Conservation (phyloP, 2,888 invertebrate species). For the Caenorhabditis sp. region DNA sequence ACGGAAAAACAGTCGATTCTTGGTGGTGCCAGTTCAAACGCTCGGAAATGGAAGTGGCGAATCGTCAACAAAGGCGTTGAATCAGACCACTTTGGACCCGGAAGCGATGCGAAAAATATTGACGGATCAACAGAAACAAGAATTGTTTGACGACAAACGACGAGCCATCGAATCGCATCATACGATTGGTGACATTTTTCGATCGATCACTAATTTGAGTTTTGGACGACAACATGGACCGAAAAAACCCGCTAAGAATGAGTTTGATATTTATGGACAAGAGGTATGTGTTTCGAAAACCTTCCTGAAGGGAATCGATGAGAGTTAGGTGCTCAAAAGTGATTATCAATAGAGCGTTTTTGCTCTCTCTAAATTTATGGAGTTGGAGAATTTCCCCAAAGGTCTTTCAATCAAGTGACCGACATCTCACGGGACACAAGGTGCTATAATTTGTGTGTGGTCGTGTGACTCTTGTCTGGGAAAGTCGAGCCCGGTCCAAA, state of each 20-base stretch:
- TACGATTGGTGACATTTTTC: slow-evolving; percentile 56
- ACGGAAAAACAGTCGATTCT: slow-evolving; percentile 24
- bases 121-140: slow-evolving; percentile 28
- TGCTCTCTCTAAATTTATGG: too few relatives aligned
- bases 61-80: not conserved
- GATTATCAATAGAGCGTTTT: too few relatives aligned
- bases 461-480: too few relatives aligned
- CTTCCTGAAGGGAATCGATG: too few relatives aligned
- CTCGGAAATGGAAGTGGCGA: slow-evolving; percentile 8
- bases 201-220: slow-evolving; percentile 56
- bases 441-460: too few relatives aligned
- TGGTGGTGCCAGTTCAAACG: slow-evolving; percentile 25
- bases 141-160: slow-evolving; percentile 21
- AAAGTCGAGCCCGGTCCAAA: too few relatives aligned
- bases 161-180: slow-evolving; percentile 30
- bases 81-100: slow-evolving; percentile 11
- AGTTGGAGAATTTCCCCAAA: too few relatives aligned
- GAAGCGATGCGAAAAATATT: slow-evolving; percentile 29
- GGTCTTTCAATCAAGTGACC: too few relatives aligned
- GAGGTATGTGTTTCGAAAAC: too few relatives aligned
- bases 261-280: slow-evolving; percentile 62
- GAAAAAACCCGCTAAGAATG: slow-evolving; percentile 31
- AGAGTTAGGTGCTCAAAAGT: too few relatives aligned
- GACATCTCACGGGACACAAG: too few relatives aligned
- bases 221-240: slow-evolving; percentile 36